Percentiles rank a stretch among this genome's conserved stretches.
phyloP scores from a whole-genome alignment of 2,797 vertebrate genomes.

The Philypnodon macrostomus region DNA sequence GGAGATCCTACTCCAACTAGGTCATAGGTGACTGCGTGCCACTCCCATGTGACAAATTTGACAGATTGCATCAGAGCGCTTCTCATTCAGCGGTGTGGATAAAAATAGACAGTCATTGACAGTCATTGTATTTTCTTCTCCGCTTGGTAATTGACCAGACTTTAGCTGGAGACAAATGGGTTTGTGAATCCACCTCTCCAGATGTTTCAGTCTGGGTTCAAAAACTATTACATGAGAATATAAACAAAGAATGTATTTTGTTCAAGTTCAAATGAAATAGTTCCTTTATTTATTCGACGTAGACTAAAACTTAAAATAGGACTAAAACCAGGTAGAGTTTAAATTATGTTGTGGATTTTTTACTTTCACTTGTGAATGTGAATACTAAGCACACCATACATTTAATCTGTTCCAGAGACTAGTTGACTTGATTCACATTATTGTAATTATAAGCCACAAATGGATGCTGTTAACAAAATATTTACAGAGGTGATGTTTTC shows the following conservation, averaged over 20 bases:
- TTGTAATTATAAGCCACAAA: conserved; percentile 21
- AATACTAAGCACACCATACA: background rate
- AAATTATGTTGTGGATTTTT: no score
- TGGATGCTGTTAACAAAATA: conserved; percentile 20
- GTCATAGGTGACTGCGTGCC: conserved; percentile 7
- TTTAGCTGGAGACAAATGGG: conserved; percentile 37
- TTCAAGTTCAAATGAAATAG: no score
- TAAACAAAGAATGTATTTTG: no score
- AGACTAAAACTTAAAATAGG: no score
- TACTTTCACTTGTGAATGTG: no score
- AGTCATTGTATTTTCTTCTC: conserved; percentile 52
- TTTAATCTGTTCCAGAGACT: conserved; percentile 4
- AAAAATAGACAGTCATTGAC: conserved; percentile 42
- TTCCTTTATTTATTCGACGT: no score
- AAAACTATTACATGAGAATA: no score
- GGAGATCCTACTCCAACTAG: background rate
- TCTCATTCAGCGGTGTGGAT: conserved; percentile 15
- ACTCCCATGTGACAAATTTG: conserved; percentile 22
- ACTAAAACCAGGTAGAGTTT: no score
- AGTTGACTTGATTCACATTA: conserved; percentile 25
- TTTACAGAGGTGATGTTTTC: conserved; percentile 36
- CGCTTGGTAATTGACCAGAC: conserved; percentile 45
- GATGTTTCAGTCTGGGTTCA: no score
- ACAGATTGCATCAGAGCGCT: conserved; percentile 15
- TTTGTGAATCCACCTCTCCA: conserved; percentile 27